Base-by-base conservation (phyloP, 1,140 invertebrate species). In the Sinella curviseta region DNA sequence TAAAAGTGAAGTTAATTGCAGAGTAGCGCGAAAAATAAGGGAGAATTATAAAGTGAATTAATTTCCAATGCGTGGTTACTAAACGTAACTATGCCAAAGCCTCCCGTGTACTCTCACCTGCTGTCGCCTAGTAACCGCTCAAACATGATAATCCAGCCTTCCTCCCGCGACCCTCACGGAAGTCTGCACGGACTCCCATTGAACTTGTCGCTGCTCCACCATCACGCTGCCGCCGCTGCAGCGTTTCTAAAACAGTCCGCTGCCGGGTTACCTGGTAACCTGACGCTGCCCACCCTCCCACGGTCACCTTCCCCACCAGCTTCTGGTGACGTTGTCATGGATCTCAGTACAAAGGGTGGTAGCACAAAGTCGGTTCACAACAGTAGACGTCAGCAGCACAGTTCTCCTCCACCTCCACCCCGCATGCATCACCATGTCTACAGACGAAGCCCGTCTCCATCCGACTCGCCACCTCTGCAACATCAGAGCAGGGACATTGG, bases 61-160 rank as follows among this genome's bases (percentile, higher is more conserved):
- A n/a, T n/a, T n/a, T n/a, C n/a, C 20, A 48, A 48, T 48, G 39
- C 20, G 39, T 48, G 39, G 8, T 12, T 48, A 48, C n/a, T n/a
- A n/a, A n/a, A n/a, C n/a, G n/a, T n/a, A n/a, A n/a, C n/a, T n/a
- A 60, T 60, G 57, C 57, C 57, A 60, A 60, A 60, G 57, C 57
- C 57, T 17, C 57, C 57, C 4, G 39, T 8, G 17, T 48, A 4
- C 17, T 17, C 39, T 4, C 39, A 17, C 17, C 17, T 17, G 17
- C 4, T 48, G 39, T 48, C 17, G 39, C 39, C n/a, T n/a, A n/a
- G n/a, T 12, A 12, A 48, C 39, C 39, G 8, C 8, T 12, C 8
- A 48, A 48, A 48, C 39, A 48, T 48, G 39, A 48, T 48, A 12
- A 8, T 48, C 20, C 39, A 48, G 20, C 39, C 39, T 8, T 20